phyloP scores from a whole-genome alignment of 92 coral and sea anemone genomes.

The Plumapathes pennacea region DNA sequence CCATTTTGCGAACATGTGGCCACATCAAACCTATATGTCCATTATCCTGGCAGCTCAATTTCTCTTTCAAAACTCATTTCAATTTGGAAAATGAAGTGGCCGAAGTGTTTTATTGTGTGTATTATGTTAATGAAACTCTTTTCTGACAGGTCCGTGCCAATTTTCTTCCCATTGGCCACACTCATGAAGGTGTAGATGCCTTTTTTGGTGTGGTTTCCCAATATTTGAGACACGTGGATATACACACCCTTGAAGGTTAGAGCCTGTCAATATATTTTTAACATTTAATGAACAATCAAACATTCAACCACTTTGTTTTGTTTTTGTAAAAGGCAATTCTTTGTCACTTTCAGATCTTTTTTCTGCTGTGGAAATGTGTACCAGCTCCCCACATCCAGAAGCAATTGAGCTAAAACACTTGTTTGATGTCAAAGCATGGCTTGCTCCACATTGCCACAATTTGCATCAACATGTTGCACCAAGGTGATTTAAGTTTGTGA shows the following conservation, averaged over 20 bases:
- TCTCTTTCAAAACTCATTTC: too few relatives aligned
- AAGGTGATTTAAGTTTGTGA: constrained; percentile 29
- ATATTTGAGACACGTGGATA: constrained; percentile 10
- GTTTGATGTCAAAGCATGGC: constrained; percentile 21
- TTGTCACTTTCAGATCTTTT: constrained; percentile 7
- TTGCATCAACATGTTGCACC: constrained; percentile 21
- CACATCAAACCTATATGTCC: too few relatives aligned
- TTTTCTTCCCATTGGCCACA: constrained; percentile 50
- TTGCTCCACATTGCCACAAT: constrained; percentile 15
- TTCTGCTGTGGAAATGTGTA: constrained; percentile 6
- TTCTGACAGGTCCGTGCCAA: constrained; percentile 19
- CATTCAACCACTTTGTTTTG: too few relatives aligned
- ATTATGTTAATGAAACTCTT: not conserved
- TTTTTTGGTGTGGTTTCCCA: constrained; percentile 49
- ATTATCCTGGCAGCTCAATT: too few relatives aligned
- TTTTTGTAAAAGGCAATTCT: not conserved
- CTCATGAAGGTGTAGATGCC: constrained; percentile 58
- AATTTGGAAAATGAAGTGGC: too few relatives aligned
- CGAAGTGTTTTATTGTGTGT: too few relatives aligned
- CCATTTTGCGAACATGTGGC: too few relatives aligned
- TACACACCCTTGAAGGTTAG: constrained; percentile 34
- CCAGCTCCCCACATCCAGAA: constrained; percentile 10
- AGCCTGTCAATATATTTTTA: not conserved
- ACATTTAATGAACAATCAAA: too few relatives aligned
- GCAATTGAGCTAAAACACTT: constrained; percentile 6